Percentiles rank a stretch among this genome's conserved stretches.
These are phyloP conservation scores for Leucoptera coffeella DNA, from an alignment of 2,888 invertebrate genomes.

Conservation along the genomic window DNA sequence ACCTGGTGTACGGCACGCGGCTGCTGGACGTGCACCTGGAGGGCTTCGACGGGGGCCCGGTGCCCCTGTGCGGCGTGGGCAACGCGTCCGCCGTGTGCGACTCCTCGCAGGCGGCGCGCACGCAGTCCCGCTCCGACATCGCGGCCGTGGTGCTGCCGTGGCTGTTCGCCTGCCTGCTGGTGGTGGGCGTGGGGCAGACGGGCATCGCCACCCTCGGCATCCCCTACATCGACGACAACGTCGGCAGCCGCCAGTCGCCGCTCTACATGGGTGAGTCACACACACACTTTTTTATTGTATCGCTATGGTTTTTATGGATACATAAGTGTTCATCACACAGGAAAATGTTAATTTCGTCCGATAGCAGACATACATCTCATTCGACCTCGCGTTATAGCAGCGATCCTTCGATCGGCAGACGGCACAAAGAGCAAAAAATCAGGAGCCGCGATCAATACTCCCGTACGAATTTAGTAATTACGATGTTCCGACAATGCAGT, in stretches of 20 bases:
- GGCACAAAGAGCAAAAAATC: too few relatives aligned
- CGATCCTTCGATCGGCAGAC: too few relatives aligned
- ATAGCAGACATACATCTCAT: too few relatives aligned
- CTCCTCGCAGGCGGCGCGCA: constrained; percentile 56
- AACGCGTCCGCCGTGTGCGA: constrained; percentile 37
- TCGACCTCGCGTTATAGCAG: too few relatives aligned
- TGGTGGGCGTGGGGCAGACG: constrained; percentile 89
- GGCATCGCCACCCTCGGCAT: constrained; percentile 89
- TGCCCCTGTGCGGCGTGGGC: constrained; percentile 21
- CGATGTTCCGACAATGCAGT: too few relatives aligned
- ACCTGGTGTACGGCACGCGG: constrained; percentile 76
- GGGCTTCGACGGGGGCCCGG: constrained; percentile 25
- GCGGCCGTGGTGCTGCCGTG: constrained; percentile 79
- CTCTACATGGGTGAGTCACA: constrained; percentile 75
- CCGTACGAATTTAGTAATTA: too few relatives aligned
- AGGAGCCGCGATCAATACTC: too few relatives aligned
- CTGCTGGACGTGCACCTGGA: constrained; percentile 48
- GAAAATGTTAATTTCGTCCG: too few relatives aligned
- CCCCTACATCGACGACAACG: constrained; percentile 91
- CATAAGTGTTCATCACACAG: too few relatives aligned
- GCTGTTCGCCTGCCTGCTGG: constrained; percentile 80
- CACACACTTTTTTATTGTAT: constrained; percentile 7
- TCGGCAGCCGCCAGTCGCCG: constrained; percentile 85
- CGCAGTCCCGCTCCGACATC: constrained; percentile 67
- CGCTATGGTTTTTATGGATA: too few relatives aligned